Percentiles rank a stretch among this genome's conserved stretches.
Evolutionary conservation across 2,888 invertebrate genomes (phyloP).

Genomic region (Cetonia aurata): DNA sequence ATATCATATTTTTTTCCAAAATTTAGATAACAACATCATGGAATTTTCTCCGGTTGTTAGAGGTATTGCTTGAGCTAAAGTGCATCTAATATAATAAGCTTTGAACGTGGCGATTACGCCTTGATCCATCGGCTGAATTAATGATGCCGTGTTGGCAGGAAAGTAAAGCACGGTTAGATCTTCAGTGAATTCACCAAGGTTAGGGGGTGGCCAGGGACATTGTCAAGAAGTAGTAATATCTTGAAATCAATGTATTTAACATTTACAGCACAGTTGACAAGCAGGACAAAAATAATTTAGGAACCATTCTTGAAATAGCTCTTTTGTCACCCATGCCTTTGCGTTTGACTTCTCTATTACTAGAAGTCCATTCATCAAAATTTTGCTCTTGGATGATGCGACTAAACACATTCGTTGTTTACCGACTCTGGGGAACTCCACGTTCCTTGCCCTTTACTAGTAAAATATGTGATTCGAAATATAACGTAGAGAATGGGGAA

Average conservation of each 20-base stretch:
- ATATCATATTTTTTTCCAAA: constrained; percentile 11
- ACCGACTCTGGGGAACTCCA: too few species aligned
- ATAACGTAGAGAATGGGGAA: too few species aligned
- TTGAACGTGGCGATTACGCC: constrained; percentile 10
- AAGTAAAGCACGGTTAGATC: constrained; percentile 2
- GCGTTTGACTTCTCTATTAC: constrained; percentile 10
- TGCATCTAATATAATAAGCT: neutral
- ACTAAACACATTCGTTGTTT: too few species aligned
- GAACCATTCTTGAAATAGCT: too few species aligned
- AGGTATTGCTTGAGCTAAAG: constrained; percentile 7
- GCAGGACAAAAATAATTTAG: constrained; percentile 10
- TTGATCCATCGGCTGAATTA: constrained; percentile 14
- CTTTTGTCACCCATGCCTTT: constrained; percentile 15
- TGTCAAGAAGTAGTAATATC: too few species aligned
- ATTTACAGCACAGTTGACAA: too few species aligned
- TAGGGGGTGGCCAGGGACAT: too few species aligned
- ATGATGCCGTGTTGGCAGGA: constrained; percentile 6
- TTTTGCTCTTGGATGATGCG: neutral
- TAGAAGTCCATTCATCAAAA: constrained; percentile 10
- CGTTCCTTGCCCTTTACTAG: too few species aligned
- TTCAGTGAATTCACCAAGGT: too few species aligned
- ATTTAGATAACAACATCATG: neutral
- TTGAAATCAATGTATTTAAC: too few species aligned
- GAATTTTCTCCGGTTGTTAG: constrained; percentile 6
- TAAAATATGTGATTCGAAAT: too few species aligned